Evolutionary conservation across 2,113 vertebrate species (phyloP).

Genomic region (Naja naja): DNA sequence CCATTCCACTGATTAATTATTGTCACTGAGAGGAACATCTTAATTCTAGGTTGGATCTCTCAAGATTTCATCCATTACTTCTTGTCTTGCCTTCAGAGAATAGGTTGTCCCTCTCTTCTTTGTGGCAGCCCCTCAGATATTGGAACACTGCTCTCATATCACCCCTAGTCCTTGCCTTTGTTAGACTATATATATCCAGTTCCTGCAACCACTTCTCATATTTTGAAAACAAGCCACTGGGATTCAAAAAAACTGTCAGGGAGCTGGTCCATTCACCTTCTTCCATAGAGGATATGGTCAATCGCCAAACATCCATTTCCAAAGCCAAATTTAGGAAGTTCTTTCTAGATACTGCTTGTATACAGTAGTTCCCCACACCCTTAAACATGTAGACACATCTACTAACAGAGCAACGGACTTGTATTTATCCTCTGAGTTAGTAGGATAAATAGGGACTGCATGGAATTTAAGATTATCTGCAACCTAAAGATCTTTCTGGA

Average conservation of each 20-base stretch:
- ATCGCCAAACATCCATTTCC: neutral
- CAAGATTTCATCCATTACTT: too few species aligned
- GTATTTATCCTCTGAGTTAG: neutral
- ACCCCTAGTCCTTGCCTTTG: too few species aligned
- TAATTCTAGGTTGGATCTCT: too few species aligned
- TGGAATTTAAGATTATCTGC: neutral
- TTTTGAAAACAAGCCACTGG: neutral
- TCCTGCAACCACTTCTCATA: neutral
- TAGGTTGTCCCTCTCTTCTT: too few species aligned
- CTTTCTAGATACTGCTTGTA: neutral
- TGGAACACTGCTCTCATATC: too few species aligned
- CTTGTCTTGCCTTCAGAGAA: too few species aligned
- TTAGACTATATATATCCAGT: too few species aligned
- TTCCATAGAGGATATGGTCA: neutral
- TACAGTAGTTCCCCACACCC: neutral
- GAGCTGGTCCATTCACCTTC: neutral
- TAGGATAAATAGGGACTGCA: neutral
- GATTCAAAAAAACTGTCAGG: neutral
- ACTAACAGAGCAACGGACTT: neutral
- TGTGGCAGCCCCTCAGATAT: too few species aligned
- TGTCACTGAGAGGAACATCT: too few species aligned
- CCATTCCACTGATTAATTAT: too few species aligned
- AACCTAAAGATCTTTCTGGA: neutral
- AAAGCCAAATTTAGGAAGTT: neutral
- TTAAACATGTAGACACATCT: neutral